phyloP scores from a whole-genome alignment of 1,140 invertebrate genomes.

The Zaprionus africanus region DNA sequence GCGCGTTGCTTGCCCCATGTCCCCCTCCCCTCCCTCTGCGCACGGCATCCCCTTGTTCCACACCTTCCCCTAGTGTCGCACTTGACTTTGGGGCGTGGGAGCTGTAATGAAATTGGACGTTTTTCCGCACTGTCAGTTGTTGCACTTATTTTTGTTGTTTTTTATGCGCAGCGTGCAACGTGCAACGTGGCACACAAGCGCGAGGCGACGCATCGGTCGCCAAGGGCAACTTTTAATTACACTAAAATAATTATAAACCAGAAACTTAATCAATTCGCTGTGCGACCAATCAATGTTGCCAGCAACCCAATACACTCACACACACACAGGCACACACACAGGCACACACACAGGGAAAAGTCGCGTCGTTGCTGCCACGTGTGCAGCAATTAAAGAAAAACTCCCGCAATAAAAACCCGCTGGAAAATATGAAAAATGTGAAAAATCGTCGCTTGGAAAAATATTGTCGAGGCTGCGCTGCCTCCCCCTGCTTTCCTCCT shows the following conservation, averaged over 20 bases:
- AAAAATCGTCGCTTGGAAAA: constrained; percentile 45
- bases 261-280: constrained; percentile 41
- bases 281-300: constrained; percentile 36
- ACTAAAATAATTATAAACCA: constrained; percentile 50
- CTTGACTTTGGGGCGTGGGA: too few species aligned
- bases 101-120: constrained; percentile 31
- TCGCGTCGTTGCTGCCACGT: constrained; percentile 15
- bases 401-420: constrained; percentile 1
- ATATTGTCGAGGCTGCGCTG: constrained; percentile 3
- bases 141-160: background rate
- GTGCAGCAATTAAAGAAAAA: constrained; percentile 41
- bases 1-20: background rate
- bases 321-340: constrained; percentile 12
- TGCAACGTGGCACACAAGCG: too few species aligned
- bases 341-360: background rate
- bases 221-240: constrained; percentile 52
- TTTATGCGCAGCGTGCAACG: too few species aligned
- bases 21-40: background rate
- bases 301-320: background rate
- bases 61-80: too few species aligned
- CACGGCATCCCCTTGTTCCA: too few species aligned
- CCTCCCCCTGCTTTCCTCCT: background rate
- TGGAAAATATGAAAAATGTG: constrained; percentile 46
- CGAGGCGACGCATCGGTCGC: constrained; percentile 8
- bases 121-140: constrained; percentile 11